Base-by-base conservation (phyloP, 1,140 invertebrate species). In the Dendroctonus ponderosae region DNA sequence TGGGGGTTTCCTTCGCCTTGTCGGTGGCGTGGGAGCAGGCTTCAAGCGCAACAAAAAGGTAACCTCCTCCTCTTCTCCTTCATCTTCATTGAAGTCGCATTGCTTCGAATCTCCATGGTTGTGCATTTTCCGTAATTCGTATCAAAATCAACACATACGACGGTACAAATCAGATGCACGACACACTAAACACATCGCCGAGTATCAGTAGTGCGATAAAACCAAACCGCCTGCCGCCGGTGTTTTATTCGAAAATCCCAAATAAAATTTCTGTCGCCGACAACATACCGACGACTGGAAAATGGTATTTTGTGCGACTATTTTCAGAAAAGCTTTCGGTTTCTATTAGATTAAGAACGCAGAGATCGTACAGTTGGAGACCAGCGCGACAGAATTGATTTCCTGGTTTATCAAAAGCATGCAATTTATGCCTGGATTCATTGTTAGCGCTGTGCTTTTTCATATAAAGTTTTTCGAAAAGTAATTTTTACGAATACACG, bases 21-120 rank as follows among this genome's bases (percentile, higher is more conserved):
- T 15, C 5, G 72, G 72, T 6, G 72, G 72, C 8, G 70, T 71
- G 14, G 70, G 70, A 6, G 72, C 41, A 40, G 72, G 72, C 64
- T 73, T 73, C 7, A 73, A 53, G 11, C 70, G 66, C 26, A 73
- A 41, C 5, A 73, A 56, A 52, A 73, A 73, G 0, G 72, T 71
- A 3, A 73, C 68, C 63, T 71, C 72, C 40, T 73, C 72, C 50
- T 72, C 71, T n/a, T 64, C 64, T 6, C 43, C 44, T 1, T 26
- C 26, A 26, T 26, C 26, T 26, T 26, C 26, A 26, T 3, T 26
- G 6, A 58, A 59, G 5, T 50, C 57, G 5, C 48, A 40, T 26
- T 12, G 14, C 11, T 5, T 14, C 11, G 52, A 37, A 54, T 7
- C 52, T 26, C 38, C n/a, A 37, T 37, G n/a, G 52, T 15, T 14